Evolutionary conservation across 1,140 invertebrate species (phyloP).

Genomic region (Chlorops oryzae): DNA sequence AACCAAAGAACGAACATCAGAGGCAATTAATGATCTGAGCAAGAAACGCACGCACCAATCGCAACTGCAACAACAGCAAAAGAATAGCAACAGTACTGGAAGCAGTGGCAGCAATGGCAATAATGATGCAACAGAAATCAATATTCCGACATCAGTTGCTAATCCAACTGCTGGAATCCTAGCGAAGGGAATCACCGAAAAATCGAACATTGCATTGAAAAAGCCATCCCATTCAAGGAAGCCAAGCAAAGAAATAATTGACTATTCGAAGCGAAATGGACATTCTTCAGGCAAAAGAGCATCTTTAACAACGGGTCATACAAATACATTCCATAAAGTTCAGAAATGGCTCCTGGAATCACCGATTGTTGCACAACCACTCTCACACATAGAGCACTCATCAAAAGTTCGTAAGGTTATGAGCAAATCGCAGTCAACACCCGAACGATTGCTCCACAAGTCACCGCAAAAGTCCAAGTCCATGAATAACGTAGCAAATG

Average conservation of each 20-base stretch:
- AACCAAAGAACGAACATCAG: neutral
- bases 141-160: conserved; percentile 1
- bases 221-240: conserved; percentile 50
- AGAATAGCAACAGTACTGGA: conserved; percentile 16
- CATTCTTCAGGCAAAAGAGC: conserved; percentile 43
- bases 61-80: conserved; percentile 6
- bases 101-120: conserved; percentile 10
- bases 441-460: conserved; percentile 35
- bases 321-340: conserved; percentile 73
- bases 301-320: conserved; percentile 54
- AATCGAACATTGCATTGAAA: conserved; percentile 38
- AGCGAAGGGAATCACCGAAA: conserved; percentile 13
- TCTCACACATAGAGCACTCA: conserved; percentile 60
- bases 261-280: conserved; percentile 53
- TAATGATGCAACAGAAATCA: too few relatives aligned
- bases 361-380: conserved; percentile 47
- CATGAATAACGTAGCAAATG: conserved; percentile 47
- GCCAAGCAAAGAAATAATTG: conserved; percentile 67
- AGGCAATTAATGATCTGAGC: neutral
- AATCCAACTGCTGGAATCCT: conserved; percentile 10
- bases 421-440: conserved; percentile 44
- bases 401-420: conserved; percentile 41
- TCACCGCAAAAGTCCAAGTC: conserved; percentile 45
- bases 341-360: conserved; percentile 77
- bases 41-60: neutral